These are phyloP conservation scores for Crypturellus undulatus DNA, from an alignment of 2,113 vertebrate species.

Conservation along the genomic window DNA sequence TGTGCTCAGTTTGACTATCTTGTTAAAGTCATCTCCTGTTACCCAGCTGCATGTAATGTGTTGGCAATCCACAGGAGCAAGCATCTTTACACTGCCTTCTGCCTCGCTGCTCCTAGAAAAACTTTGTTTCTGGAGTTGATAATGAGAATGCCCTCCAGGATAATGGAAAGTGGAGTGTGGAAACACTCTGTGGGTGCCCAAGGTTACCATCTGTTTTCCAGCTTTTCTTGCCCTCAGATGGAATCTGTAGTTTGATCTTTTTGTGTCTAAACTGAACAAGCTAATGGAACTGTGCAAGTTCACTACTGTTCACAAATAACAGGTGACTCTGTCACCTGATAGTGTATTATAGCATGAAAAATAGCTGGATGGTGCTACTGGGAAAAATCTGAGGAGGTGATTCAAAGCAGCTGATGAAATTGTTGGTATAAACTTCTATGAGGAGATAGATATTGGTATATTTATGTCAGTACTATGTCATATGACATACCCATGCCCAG, in stretches of 20 bases:
- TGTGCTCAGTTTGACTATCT: not conserved
- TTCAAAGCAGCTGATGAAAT: not conserved
- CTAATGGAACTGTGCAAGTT: not conserved
- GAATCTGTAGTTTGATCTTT: constrained; percentile 10
- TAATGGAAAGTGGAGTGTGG: constrained; percentile 15
- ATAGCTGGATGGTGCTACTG: not conserved
- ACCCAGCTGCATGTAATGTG: not conserved
- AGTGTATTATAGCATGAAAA: not conserved
- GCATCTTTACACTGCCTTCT: not conserved
- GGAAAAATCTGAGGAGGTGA: not conserved
- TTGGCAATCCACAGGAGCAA: not conserved
- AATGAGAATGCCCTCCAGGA: constrained; percentile 1
- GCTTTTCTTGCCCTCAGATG: not conserved
- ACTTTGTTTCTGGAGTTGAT: constrained; percentile 8
- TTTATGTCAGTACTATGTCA: not conserved
- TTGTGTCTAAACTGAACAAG: not conserved
- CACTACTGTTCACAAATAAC: not conserved
- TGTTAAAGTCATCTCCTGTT: constrained; percentile 5
- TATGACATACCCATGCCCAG: not conserved
- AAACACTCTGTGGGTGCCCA: not conserved
- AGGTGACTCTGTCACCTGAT: not conserved
- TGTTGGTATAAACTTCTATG: not conserved
- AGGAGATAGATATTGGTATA: not conserved
- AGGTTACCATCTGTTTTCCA: constrained; percentile 27
- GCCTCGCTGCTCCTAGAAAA: not conserved